A percentile compares a stretch with the other conserved stretches of the same genome.
phyloP scores from a whole-genome alignment of 1,140 invertebrate genomes.

The Liolophura sinensis region DNA sequence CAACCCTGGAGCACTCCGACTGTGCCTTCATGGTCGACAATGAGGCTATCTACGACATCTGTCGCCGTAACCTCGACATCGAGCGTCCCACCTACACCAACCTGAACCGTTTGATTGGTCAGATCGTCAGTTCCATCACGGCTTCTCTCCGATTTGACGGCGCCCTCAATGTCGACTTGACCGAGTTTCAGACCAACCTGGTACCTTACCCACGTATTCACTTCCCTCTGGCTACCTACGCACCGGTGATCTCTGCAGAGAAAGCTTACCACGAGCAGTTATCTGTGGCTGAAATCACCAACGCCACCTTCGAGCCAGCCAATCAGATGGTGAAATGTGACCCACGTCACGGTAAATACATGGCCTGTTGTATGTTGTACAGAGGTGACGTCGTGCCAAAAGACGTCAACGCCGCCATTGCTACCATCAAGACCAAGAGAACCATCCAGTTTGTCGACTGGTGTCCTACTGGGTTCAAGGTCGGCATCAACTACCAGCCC shows the following conservation, averaged over 20 bases:
- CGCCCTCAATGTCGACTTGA: conserved; percentile 76
- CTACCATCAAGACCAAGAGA: conserved; percentile 76
- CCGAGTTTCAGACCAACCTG: conserved; percentile 74
- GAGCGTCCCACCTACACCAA: conserved; percentile 73
- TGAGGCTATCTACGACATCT: conserved; percentile 91
- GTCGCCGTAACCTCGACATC: conserved; percentile 73
- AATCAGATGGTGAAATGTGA: conserved; percentile 82
- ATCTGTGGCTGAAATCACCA: conserved; percentile 73
- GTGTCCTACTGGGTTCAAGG: conserved; percentile 77
- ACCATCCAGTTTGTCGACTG: conserved; percentile 88
- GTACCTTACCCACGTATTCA: conserved; percentile 36
- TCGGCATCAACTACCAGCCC: conserved; percentile 42
- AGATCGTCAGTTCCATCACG: conserved; percentile 66
- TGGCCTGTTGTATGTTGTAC: conserved; percentile 47
- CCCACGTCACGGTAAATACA: conserved; percentile 49
- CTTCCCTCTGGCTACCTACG: conserved; percentile 44
- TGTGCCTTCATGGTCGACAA: conserved; percentile 66
- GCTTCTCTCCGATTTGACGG: conserved; percentile 71
- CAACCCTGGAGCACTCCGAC: conserved; percentile 54
- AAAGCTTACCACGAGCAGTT: conserved; percentile 68
- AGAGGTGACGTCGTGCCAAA: conserved; percentile 60
- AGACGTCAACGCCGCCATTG: conserved; percentile 84
- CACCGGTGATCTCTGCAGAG: conserved; percentile 41
- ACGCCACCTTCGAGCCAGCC: conserved; percentile 75
- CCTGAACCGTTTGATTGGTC: conserved; percentile 70